These are phyloP conservation scores for Psophia crepitans DNA, from an alignment of 2,113 vertebrate species.

Conservation along the genomic window DNA sequence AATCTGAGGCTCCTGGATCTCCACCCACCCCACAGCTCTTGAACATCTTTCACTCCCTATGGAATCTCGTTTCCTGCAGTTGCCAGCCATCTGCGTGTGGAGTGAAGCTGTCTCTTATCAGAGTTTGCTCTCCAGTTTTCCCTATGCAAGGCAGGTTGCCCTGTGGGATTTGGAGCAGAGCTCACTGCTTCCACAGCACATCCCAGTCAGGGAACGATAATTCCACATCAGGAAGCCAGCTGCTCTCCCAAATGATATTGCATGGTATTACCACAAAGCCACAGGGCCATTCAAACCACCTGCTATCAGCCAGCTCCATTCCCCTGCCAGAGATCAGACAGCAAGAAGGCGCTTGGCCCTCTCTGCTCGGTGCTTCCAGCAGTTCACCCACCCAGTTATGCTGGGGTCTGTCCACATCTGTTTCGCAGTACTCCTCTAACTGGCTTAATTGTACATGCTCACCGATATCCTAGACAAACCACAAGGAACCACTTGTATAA, in stretches of 20 bases:
- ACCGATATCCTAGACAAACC: constrained; percentile 10
- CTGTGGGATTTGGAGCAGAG: not conserved
- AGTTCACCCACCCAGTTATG: not conserved
- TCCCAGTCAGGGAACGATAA: not conserved
- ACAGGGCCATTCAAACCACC: constrained; percentile 27
- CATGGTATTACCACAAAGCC: constrained; percentile 26
- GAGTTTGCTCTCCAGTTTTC: not conserved
- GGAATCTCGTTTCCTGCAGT: not conserved
- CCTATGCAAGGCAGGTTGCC: not conserved
- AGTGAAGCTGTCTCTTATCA: not conserved
- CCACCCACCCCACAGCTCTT: not conserved
- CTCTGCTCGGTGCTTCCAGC: not conserved
- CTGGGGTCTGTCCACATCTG: constrained; percentile 40
- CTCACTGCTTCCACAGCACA: not conserved
- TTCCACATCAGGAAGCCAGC: constrained; percentile 42
- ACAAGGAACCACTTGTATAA: constrained; percentile 20
- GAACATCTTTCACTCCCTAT: not conserved
- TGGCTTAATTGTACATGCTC: constrained; percentile 54
- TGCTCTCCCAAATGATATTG: constrained; percentile 8
- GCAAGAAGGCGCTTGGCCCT: not conserved
- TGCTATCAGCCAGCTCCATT: constrained; percentile 8
- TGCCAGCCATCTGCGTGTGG: not conserved
- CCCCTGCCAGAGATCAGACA: constrained; percentile 33
- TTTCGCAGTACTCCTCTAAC: not conserved
- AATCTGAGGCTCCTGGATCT: not conserved